Base-by-base conservation (phyloP, 2,888 invertebrate genomes). In the Noctua comes region DNA sequence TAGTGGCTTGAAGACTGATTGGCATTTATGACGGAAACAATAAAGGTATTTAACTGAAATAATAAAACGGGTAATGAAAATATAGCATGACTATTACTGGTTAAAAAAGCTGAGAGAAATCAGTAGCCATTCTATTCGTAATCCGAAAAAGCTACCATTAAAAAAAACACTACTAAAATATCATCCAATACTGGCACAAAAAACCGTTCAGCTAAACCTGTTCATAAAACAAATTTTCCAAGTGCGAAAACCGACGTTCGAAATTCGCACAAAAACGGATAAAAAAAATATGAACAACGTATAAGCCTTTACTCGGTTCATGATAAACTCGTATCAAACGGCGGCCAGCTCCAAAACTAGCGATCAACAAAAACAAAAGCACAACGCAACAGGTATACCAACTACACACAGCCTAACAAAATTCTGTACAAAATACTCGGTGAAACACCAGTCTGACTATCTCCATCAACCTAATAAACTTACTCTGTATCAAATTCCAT, bases 341-440 rank as follows among this genome's bases (percentile, higher is more conserved):
- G 82, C 88, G 88, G 89, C 90, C 91, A 90, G 88, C 90, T 85
- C 90, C 92, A 87, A 92, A 92, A 92, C 92, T 92, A 91, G 92
- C 93, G 92, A 94, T 94, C 93, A 95, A 95, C 95, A 94, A 95
- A 95, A 94, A 94, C 95, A 95, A 95, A 94, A 91, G 91, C 90
- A 75, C 85, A 86, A 88, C 86, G 95, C 95, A 95, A 95, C 95
- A 95, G 94, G 95, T 94, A 92, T 80, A 88, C 89, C 87, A 87
- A 89, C 90, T 78, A 68, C 7, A 36, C 83, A 86, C 83, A 88
- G 89, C 57, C 48, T 72, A 85, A 72, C 54, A 43, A 75, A 73
- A 51, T 36, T 16, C 24, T 1, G 48, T 27, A 73, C 76, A 73
- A 75, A 68, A 69, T n/a, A 65, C 36, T 36, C 4, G 10, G 27